Base-by-base conservation (phyloP, 2,113 vertebrate species). In the Calypte anna region DNA sequence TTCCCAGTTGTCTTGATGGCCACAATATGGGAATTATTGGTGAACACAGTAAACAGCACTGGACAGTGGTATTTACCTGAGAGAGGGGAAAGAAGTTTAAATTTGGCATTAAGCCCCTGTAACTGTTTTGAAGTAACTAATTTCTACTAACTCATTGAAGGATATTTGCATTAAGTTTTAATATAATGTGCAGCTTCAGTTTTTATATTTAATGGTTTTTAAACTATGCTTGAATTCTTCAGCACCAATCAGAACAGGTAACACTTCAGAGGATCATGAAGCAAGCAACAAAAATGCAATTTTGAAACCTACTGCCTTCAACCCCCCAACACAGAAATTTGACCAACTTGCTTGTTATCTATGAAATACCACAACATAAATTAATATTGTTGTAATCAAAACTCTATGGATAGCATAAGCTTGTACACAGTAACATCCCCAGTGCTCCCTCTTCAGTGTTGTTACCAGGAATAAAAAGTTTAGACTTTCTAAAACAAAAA, bases 21-120 rank as follows among this genome's bases (percentile, higher is more conserved):
- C 92, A 99, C 98, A 3, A 99, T 99, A 95, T 99, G 98, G 38
- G 99, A 99, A 74, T 99, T 99, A 96, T 99, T 99, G 40, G 99
- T 99, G 98, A 99, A 99, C 43, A 99, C 98, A 2, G 97, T 99
- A 96, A 99, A 99, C 16, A 99, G 98, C 82, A 99, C 99, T 0
- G 99, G 99, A 90, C 99, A 99, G 97, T 99, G 99, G 94, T 99
- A 99, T 93, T 99, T 99, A 62, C 98, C 99, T 99, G 87, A 68
- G 17, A 23, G 50, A 81, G 22, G 59, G 36, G 21, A 53, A 59
- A 88, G 66, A 15, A 20, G 8, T 7, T 68, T 40, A 82, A 38
- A 67, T 78, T 83, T 61, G 24, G 36, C 48, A 81, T 40, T 46
- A 67, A 88, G 12, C 46, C 59, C 30, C 18, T 36, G 13, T 6